These are phyloP conservation scores for Taurulus bubalis DNA, from an alignment of 2,113 vertebrate species.

Conservation along the genomic window DNA sequence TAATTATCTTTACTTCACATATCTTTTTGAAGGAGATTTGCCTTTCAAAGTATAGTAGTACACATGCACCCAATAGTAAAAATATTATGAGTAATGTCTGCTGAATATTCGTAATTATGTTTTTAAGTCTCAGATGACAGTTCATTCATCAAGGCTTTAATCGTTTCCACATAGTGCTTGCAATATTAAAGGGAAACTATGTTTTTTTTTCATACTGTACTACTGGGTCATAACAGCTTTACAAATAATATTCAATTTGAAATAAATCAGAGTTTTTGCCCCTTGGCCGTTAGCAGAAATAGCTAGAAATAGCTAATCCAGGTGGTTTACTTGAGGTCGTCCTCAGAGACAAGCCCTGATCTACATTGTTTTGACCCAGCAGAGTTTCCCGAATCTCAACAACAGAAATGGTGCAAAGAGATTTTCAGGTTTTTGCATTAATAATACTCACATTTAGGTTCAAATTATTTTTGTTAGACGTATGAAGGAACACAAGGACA, in stretches of 20 bases:
- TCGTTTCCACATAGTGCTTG: slow-evolving; percentile 12
- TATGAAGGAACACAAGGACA: not conserved
- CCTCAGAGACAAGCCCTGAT: not conserved
- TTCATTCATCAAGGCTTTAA: slow-evolving; percentile 25
- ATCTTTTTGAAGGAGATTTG: slow-evolving; percentile 3
- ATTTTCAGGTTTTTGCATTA: not conserved
- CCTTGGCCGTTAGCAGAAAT: not conserved
- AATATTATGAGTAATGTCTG: not conserved
- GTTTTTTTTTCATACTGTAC: not conserved
- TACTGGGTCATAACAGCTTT: not conserved
- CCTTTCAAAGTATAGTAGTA: not conserved
- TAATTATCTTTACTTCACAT: too few relatives aligned
- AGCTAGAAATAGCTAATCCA: not conserved
- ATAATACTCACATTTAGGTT: not conserved
- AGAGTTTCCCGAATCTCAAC: not conserved
- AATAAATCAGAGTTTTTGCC: not conserved
- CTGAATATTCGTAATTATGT: not conserved
- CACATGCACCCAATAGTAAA: not conserved
- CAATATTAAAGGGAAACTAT: slow-evolving; percentile 1
- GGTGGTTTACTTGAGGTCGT: not conserved
- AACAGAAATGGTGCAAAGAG: not conserved
- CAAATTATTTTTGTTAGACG: not conserved
- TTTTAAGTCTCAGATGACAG: not conserved
- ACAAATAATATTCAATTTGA: not conserved
- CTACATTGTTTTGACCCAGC: not conserved